Evolutionary conservation across 2,113 vertebrate genomes (phyloP), one percentile per base, ranked within the genome.

Genomic region (Mugil cephalus): DNA sequence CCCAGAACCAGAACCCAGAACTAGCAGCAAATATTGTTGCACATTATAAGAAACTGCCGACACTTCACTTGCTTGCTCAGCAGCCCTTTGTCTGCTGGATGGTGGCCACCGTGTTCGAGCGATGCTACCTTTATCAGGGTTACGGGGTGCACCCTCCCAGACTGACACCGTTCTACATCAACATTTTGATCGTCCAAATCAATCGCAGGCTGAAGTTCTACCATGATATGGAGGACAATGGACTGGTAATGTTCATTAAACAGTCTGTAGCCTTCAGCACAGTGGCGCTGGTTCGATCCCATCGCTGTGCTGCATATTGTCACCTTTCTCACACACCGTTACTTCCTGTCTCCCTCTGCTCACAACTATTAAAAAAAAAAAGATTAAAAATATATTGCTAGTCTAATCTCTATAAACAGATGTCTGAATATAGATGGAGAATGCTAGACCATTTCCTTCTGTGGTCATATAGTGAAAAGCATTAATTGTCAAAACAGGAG

Each of bases 11-110:
- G n/a, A 35, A 88, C 0, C 3, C 38, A 1, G 7, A 30, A 1
- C 54, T 88, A 0, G 63, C 79, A 1, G 0, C 0, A 0, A 76
- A 77, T 0, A 80, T 95, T 6, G 17, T 90, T 0, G 8, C 30
- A 0, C 89, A 89, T 3, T 80, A 90, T n/a, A 93, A 86, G 50
- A 43, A 18, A 1, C 66, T 69, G 2, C 89, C 81, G 0, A 77
- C 38, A 0, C 85, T 95, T 4, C 3, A 14, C 0, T 73, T 75
- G 10, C 78, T 94, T 5, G 84, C 90, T 45, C 85, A 82, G 6
- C 84, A 92, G 1, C 94, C 94, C 0, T 89, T 93, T 12, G 52
- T 90, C 39, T 90, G 86, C 85, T 94, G 94, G 94, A 89, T 94
- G 15, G 54, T 92, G 52, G 80, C 89, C 8, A 83, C 69, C 0